These are phyloP conservation scores for Parapristionchus giblindavisi DNA, from an alignment of 2,888 invertebrate species.

Conservation along the genomic window DNA sequence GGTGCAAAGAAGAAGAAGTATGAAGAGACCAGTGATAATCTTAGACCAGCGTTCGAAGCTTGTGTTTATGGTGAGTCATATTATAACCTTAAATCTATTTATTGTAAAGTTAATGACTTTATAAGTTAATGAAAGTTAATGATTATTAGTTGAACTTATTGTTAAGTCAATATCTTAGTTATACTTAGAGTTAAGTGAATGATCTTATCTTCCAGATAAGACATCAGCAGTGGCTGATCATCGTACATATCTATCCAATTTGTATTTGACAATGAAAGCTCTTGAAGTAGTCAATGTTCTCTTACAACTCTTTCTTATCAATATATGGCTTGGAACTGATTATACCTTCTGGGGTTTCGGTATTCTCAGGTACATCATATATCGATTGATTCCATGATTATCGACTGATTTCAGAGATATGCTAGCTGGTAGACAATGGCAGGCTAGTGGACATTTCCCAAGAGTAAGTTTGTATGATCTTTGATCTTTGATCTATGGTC, in stretches of 20 bases:
- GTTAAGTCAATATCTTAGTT: not conserved
- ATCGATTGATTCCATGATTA: not conserved
- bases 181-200: not conserved
- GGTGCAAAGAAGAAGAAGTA: slow-evolving; percentile 36
- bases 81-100: not conserved
- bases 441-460: slow-evolving; percentile 69
- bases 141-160: not conserved
- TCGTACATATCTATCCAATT: slow-evolving; percentile 49
- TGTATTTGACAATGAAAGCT: slow-evolving; percentile 54
- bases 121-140: too few relatives aligned
- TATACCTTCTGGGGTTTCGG: slow-evolving; percentile 69
- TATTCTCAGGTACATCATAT: slow-evolving; percentile 50
- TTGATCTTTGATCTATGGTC: not conserved
- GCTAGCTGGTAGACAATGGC: slow-evolving; percentile 66
- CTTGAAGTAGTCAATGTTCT: slow-evolving; percentile 45
- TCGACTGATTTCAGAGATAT: slow-evolving; percentile 53
- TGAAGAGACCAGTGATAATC: slow-evolving; percentile 2
- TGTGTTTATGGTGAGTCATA: slow-evolving; percentile 4
- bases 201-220: not conserved
- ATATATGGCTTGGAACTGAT: slow-evolving; percentile 53
- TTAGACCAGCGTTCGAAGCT: slow-evolving; percentile 23
- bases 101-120: too few relatives aligned
- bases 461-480: slow-evolving; percentile 42
- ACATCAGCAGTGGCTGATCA: slow-evolving; percentile 3
- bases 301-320: slow-evolving; percentile 56